phyloP scores from a whole-genome alignment of 1,140 invertebrate genomes.

The Coptotermes formosanus region DNA sequence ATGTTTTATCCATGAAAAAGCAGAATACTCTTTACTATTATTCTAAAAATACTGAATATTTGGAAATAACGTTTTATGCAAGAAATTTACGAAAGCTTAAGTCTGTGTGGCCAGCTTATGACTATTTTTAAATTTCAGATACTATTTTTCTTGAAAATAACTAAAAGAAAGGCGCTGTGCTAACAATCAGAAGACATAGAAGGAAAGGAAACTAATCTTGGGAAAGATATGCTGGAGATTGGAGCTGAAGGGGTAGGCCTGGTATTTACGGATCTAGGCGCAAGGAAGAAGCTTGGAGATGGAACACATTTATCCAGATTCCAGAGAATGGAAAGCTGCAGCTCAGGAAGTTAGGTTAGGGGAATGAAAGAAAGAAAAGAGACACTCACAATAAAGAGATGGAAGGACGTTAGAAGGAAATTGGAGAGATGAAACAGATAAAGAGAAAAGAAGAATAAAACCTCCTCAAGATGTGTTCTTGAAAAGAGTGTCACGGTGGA shows the following conservation, averaged over 20 bases:
- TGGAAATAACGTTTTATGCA: no score
- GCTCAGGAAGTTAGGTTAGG: background rate
- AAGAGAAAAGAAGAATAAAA: constrained; percentile 6
- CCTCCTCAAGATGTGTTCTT: background rate
- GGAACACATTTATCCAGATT: constrained; percentile 12
- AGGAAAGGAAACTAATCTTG: background rate
- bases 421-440: constrained; percentile 18
- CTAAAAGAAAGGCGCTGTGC: background rate
- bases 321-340: background rate
- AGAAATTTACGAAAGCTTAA: background rate
- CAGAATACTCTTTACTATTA: no score
- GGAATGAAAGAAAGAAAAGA: background rate
- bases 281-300: background rate
- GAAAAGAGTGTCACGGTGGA: background rate
- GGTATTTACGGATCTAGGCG: background rate
- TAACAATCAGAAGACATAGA: background rate
- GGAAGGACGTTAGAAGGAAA: background rate
- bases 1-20: no score
- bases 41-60: no score
- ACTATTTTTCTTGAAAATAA: background rate
- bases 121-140: background rate
- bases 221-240: background rate
- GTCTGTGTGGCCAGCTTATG: background rate
- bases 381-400: background rate
- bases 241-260: background rate